phyloP scores from a whole-genome alignment of 2,888 invertebrate genomes.

The Urechis unicinctus region DNA sequence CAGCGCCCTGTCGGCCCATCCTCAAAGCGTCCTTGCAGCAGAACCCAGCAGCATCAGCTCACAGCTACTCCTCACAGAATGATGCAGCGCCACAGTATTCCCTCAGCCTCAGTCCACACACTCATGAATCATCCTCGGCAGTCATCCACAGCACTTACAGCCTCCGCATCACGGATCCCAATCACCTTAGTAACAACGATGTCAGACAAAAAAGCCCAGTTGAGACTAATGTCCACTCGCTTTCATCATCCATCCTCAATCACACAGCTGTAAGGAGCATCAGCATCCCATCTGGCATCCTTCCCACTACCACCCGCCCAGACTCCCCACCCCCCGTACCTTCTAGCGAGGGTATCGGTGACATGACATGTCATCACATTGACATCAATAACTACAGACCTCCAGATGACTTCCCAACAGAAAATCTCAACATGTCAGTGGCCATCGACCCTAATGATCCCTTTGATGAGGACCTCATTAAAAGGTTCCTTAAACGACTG shows the following conservation, averaged over 20 bases:
- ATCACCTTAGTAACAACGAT: neutral
- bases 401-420: slow-evolving; percentile 23
- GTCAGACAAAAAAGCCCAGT: neutral
- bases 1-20: no score
- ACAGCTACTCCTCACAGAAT: no score
- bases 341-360: neutral
- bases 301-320: neutral
- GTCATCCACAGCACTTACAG: neutral
- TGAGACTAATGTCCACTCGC: no score
- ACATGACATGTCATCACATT: slow-evolving; percentile 25
- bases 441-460: slow-evolving; percentile 60
- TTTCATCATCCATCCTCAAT: neutral
- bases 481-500: slow-evolving; percentile 62
- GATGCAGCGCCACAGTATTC: no score
- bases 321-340: neutral
- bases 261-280: neutral
- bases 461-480: slow-evolving; percentile 67
- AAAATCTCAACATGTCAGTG: slow-evolving; percentile 29
- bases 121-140: neutral
- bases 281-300: neutral
- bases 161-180: neutral
- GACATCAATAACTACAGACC: slow-evolving; percentile 33
- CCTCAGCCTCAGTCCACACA: no score
- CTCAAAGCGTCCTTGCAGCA: no score
- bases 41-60: no score